Conservation (phyloP, 2,113 vertebrate genomes). For the Hemiprocne comata region DNA sequence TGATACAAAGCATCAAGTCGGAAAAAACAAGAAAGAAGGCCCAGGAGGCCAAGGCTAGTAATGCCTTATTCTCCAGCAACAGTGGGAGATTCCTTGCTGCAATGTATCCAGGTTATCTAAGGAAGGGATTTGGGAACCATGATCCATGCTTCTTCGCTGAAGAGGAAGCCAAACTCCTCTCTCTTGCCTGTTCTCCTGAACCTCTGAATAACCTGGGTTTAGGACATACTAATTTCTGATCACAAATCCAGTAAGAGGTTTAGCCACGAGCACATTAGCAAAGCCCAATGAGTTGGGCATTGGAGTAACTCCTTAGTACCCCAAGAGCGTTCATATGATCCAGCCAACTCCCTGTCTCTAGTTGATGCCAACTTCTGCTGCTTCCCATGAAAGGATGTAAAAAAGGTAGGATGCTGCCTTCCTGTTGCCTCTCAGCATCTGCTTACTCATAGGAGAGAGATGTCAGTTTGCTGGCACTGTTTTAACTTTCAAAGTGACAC, state of each 20-base stretch:
- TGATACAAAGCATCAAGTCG: neutral
- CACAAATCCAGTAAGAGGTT: neutral
- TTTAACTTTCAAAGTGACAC: neutral
- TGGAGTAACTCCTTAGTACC: neutral
- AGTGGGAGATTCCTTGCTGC: neutral
- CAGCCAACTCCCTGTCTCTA: neutral
- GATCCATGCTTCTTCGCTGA: neutral
- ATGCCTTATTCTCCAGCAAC: neutral
- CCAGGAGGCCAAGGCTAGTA: neutral
- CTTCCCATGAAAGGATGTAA: neutral
- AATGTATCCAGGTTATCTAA: neutral
- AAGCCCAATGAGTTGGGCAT: neutral
- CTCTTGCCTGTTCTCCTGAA: neutral
- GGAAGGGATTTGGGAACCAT: neutral
- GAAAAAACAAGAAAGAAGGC: neutral
- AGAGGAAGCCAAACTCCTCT: neutral
- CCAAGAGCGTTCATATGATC: accelerated
- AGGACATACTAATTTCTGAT: neutral
- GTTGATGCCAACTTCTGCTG: neutral
- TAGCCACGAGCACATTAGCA: neutral
- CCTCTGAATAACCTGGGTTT: neutral
- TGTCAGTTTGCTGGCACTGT: constrained; percentile 17
- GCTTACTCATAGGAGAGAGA: constrained; percentile 3
- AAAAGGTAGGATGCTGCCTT: neutral
- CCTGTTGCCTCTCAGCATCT: neutral